These are phyloP conservation scores for Subacronicta megacephala DNA, from an alignment of 2,888 invertebrate genomes.

Conservation along the genomic window DNA sequence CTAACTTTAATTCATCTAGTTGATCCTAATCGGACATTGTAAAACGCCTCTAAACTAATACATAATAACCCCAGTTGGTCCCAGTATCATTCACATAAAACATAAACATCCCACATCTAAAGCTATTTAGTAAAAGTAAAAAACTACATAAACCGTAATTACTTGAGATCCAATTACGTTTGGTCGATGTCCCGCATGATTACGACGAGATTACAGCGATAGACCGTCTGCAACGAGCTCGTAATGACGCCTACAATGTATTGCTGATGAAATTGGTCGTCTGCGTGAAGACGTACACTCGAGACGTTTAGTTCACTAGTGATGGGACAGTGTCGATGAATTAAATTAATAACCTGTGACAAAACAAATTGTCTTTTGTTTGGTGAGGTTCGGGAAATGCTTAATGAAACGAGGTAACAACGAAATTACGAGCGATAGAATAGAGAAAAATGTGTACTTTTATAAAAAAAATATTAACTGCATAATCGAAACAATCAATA, in stretches of 20 bases:
- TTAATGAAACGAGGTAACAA: no score
- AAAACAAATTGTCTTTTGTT: no score
- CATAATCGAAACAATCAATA: no score
- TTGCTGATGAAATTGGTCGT: constrained; percentile 65
- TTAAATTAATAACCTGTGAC: constrained; percentile 2
- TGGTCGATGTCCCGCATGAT: constrained; percentile 36
- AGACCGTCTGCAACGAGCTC: constrained; percentile 38
- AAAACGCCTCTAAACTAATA: not conserved
- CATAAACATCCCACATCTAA: constrained; percentile 20
- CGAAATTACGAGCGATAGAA: no score
- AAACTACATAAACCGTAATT: constrained; percentile 43
- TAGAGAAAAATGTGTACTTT: no score
- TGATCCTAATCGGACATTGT: not conserved
- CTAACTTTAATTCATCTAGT: no score
- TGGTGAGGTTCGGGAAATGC: no score
- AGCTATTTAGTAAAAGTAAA: constrained; percentile 39
- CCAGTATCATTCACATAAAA: not conserved
- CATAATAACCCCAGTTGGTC: not conserved
- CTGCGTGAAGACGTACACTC: constrained; percentile 60
- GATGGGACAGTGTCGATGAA: constrained; percentile 58
- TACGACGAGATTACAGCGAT: constrained; percentile 37
- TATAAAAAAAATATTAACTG: no score
- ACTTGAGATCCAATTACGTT: constrained; percentile 43
- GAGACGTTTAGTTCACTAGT: constrained; percentile 66
- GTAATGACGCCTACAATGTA: constrained; percentile 52